Evolutionary conservation across 2,113 vertebrate genomes (phyloP).

Genomic region (Phyllostomus discolor): DNA sequence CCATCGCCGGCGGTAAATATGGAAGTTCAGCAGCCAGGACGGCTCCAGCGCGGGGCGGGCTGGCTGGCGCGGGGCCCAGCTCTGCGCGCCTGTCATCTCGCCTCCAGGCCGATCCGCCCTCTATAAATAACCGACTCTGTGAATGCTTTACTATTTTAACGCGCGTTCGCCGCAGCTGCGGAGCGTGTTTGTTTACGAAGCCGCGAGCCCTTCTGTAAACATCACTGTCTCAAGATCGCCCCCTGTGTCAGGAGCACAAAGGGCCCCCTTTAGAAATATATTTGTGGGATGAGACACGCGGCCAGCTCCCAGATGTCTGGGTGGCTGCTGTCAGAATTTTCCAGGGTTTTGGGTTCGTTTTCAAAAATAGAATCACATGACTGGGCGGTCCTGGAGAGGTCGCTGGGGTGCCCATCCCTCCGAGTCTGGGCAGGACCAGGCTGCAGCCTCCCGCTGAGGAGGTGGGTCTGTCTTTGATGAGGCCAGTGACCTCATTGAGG

Average conservation of each 20-base stretch:
- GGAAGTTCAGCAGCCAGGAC: slow-evolving; percentile 55
- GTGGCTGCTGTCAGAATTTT: slow-evolving; percentile 64
- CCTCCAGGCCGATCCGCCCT: slow-evolving; percentile 50
- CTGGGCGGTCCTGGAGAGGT: slow-evolving; percentile 56
- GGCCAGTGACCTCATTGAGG: not conserved
- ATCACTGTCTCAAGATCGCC: slow-evolving; percentile 66
- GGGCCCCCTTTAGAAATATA: slow-evolving; percentile 48
- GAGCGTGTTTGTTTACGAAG: slow-evolving; percentile 64
- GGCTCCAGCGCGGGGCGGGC: not conserved
- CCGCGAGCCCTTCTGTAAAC: slow-evolving; percentile 67
- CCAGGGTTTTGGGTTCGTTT: slow-evolving; percentile 66
- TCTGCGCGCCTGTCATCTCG: slow-evolving; percentile 58
- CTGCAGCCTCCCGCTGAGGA: not conserved
- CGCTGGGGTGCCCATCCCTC: not conserved
- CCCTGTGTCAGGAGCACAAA: slow-evolving; percentile 67
- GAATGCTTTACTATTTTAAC: slow-evolving; percentile 73
- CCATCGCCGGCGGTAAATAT: slow-evolving; percentile 55
- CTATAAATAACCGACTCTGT: slow-evolving; percentile 69
- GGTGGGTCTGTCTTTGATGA: not conserved
- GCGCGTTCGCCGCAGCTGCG: slow-evolving; percentile 71
- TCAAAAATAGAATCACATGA: slow-evolving; percentile 72
- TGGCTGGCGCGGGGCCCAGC: slow-evolving; percentile 50
- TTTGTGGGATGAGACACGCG: slow-evolving; percentile 54
- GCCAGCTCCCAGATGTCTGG: slow-evolving; percentile 62
- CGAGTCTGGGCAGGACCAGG: not conserved